These are phyloP conservation scores for Pachypsylla venusta DNA, from an alignment of 1,140 invertebrate species.

Conservation along the genomic window DNA sequence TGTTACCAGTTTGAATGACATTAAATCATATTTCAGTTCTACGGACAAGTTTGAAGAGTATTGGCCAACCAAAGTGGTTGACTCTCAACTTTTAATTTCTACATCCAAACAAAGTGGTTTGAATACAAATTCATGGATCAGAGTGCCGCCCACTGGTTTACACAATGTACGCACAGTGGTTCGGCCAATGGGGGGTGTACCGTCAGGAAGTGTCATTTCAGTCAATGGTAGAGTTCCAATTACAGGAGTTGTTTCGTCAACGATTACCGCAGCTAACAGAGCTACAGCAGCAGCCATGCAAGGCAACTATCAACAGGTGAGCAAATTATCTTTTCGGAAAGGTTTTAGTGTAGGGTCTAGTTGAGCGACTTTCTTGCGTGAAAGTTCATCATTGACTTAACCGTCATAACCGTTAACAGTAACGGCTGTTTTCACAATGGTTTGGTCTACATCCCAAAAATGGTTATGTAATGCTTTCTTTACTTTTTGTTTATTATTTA, in stretches of 20 bases:
- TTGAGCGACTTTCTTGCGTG: too few species aligned
- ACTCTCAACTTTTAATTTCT: not conserved
- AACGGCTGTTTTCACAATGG: too few species aligned
- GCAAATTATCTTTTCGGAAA: too few species aligned
- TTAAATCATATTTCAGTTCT: constrained; percentile 77
- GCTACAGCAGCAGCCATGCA: too few species aligned
- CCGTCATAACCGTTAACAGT: too few species aligned
- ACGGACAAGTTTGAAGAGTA: constrained; percentile 79
- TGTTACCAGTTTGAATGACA: constrained; percentile 74
- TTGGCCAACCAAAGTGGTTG: constrained; percentile 57
- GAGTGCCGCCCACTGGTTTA: not conserved
- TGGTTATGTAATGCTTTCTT: too few species aligned
- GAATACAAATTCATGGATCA: not conserved
- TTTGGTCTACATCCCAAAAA: too few species aligned
- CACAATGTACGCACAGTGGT: not conserved
- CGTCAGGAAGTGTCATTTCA: not conserved
- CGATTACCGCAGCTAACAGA: too few species aligned
- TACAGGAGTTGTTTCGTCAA: not conserved
- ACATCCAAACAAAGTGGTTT: not conserved
- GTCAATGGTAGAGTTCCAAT: not conserved
- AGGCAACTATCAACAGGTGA: too few species aligned
- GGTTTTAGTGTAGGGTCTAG: too few species aligned
- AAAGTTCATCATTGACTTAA: too few species aligned
- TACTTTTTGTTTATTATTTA: too few species aligned
- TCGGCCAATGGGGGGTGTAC: not conserved